These are phyloP conservation scores for Nyleta sp. DNA, from an alignment of 2,888 invertebrate species.

Conservation along the genomic window DNA sequence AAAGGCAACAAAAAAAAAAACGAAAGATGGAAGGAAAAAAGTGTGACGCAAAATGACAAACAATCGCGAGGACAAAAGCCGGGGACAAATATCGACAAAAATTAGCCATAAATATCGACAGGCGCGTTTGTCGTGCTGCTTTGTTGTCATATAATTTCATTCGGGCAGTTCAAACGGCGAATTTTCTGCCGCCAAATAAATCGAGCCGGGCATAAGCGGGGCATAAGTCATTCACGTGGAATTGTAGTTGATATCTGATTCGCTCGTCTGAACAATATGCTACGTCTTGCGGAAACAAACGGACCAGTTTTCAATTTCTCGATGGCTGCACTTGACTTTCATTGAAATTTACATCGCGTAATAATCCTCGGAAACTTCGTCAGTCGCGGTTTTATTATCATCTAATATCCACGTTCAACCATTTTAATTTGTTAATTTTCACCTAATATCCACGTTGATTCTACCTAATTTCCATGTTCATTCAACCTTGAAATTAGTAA, in stretches of 20 bases:
- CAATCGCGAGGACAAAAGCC: not conserved
- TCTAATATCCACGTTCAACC: too few species aligned
- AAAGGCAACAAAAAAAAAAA: too few species aligned
- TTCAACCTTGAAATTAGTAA: too few species aligned
- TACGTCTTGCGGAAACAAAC: conserved; percentile 42
- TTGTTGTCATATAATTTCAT: conserved; percentile 29
- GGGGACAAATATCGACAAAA: conserved; percentile 23
- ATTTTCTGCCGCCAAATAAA: conserved; percentile 34
- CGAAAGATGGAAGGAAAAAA: too few species aligned
- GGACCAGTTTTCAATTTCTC: conserved; percentile 48
- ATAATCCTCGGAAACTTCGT: not conserved
- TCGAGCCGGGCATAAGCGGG: conserved; percentile 16
- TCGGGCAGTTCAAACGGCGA: conserved; percentile 16
- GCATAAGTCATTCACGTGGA: conserved; percentile 42
- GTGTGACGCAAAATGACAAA: not conserved
- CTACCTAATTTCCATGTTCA: too few species aligned
- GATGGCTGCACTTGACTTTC: conserved; percentile 49
- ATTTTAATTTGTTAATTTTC: too few species aligned
- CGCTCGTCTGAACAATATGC: conserved; percentile 46
- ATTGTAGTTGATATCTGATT: conserved; percentile 52
- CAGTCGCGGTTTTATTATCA: too few species aligned
- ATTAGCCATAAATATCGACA: conserved; percentile 22
- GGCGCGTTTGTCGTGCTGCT: not conserved
- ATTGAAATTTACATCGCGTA: conserved; percentile 38
- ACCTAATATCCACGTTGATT: too few species aligned